Evolutionary conservation across 1,140 invertebrate species (phyloP).

Genomic region (Lepeophtheirus salmonis): DNA sequence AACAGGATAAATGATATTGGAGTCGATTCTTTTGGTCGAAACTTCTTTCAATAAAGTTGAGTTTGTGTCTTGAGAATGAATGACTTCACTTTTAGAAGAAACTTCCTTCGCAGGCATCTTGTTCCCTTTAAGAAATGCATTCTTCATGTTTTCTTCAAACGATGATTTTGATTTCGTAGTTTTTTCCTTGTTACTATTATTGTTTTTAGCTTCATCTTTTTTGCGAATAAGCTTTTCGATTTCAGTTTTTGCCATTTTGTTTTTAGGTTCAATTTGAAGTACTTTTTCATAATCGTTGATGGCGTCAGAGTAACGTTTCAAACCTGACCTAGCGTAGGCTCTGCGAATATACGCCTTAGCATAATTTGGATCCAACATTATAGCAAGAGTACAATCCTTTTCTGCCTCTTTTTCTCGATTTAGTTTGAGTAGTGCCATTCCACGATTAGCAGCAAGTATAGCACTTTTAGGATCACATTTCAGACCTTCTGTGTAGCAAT

Average conservation of each 20-base stretch:
- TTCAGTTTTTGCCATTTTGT: constrained; percentile 38
- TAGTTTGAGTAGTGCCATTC: constrained; percentile 61
- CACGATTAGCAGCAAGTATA: constrained; percentile 64
- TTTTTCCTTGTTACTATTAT: background rate
- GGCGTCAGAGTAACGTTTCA: constrained; percentile 42
- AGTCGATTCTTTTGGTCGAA: constrained; percentile 22
- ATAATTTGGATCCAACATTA: constrained; percentile 49
- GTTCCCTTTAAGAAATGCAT: constrained; percentile 20
- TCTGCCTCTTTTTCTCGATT: constrained; percentile 58
- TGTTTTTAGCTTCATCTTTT: constrained; percentile 26
- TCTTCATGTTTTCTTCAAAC: background rate
- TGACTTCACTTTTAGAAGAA: background rate
- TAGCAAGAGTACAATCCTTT: constrained; percentile 47
- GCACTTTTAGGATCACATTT: constrained; percentile 51
- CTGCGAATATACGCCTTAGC: constrained; percentile 58
- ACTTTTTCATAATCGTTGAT: constrained; percentile 43
- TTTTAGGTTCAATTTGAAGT: constrained; percentile 47
- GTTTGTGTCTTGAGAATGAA: background rate
- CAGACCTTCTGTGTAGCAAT: constrained; percentile 57
- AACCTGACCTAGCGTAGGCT: constrained; percentile 42
- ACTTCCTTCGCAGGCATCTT: constrained; percentile 15
- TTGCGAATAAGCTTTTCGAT: constrained; percentile 36
- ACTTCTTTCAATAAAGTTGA: background rate
- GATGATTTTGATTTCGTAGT: background rate
- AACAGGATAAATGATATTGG: constrained; percentile 12